phyloP scores from a whole-genome alignment of 2,797 vertebrate species.

The Sebastes cheni region DNA sequence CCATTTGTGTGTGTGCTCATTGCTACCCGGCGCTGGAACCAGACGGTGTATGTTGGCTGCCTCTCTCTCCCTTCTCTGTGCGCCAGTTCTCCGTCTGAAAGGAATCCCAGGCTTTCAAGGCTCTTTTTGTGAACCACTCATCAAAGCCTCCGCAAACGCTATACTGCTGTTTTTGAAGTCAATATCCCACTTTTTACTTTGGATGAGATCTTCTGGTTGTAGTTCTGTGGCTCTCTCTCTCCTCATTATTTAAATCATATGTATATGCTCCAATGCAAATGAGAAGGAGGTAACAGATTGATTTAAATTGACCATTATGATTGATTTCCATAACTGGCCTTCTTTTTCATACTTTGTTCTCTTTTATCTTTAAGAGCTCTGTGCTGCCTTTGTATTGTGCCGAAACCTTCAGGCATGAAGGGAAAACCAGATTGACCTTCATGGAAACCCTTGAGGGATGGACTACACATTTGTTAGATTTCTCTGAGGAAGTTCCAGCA shows the following conservation, averaged over 20 bases:
- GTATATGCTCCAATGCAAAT: slow-evolving; percentile 38
- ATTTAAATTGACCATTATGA: slow-evolving; percentile 36
- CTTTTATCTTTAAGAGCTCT: neutral
- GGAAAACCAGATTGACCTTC: slow-evolving; percentile 11
- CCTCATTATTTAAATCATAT: slow-evolving; percentile 43
- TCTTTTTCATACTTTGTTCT: neutral
- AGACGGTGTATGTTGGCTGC: slow-evolving; percentile 70
- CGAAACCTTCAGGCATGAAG: slow-evolving; percentile 15
- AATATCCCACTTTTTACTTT: slow-evolving; percentile 41
- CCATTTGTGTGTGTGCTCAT: slow-evolving; percentile 8
- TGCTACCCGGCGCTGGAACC: slow-evolving; percentile 52
- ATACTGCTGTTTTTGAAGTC: slow-evolving; percentile 65
- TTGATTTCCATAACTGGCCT: slow-evolving; percentile 16
- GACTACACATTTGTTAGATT: neutral
- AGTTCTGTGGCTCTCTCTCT: slow-evolving; percentile 20
- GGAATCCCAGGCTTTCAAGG: slow-evolving; percentile 69
- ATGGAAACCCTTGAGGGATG: slow-evolving; percentile 1
- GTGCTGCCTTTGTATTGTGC: neutral
- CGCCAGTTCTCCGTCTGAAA: slow-evolving; percentile 65
- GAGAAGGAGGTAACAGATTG: slow-evolving; percentile 17
- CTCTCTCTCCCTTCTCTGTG: slow-evolving; percentile 29
- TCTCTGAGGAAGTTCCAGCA: neutral
- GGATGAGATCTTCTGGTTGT: slow-evolving; percentile 44
- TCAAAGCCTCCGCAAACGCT: slow-evolving; percentile 64
- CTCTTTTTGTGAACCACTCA: slow-evolving; percentile 67